These are phyloP conservation scores for Plestiodon gilberti DNA, from an alignment of 2,113 vertebrate genomes.

Conservation along the genomic window DNA sequence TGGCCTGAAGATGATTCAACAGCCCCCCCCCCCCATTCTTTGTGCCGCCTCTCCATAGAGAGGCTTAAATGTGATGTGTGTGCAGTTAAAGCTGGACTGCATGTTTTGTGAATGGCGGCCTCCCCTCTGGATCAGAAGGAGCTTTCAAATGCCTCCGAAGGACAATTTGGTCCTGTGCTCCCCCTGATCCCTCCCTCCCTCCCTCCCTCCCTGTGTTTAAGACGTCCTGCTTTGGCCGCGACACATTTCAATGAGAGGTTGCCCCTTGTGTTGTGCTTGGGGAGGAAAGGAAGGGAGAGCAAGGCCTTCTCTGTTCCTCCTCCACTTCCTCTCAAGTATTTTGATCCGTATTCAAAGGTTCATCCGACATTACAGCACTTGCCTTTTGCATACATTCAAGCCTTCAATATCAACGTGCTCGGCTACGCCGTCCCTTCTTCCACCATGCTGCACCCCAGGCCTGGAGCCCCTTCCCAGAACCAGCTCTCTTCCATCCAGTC, in stretches of 20 bases:
- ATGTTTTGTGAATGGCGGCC: slow-evolving; percentile 75
- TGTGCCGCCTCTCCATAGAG: slow-evolving; percentile 55
- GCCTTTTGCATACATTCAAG: background rate
- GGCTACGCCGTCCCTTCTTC: background rate
- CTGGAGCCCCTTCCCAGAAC: too few species aligned
- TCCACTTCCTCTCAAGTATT: background rate
- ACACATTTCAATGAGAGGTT: slow-evolving; percentile 41
- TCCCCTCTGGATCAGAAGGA: slow-evolving; percentile 60
- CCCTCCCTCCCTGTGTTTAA: slow-evolving; percentile 36
- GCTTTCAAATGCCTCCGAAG: slow-evolving; percentile 58
- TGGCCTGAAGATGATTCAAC: slow-evolving; percentile 75
- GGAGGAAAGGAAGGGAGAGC: background rate
- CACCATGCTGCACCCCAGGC: too few species aligned
- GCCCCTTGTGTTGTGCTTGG: background rate
- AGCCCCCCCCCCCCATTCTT: slow-evolving; percentile 45
- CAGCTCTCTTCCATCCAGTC: background rate
- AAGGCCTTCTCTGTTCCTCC: background rate
- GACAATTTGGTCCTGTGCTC: slow-evolving; percentile 23
- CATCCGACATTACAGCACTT: background rate
- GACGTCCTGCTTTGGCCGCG: slow-evolving; percentile 39
- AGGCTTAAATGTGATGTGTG: slow-evolving; percentile 66
- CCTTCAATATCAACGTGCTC: background rate
- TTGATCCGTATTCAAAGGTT: background rate
- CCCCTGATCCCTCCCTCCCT: too few species aligned
- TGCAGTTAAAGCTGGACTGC: slow-evolving; percentile 72